Evolutionary conservation across 2,797 vertebrate genomes (phyloP).

Genomic region (Sebastes iracundus): DNA sequence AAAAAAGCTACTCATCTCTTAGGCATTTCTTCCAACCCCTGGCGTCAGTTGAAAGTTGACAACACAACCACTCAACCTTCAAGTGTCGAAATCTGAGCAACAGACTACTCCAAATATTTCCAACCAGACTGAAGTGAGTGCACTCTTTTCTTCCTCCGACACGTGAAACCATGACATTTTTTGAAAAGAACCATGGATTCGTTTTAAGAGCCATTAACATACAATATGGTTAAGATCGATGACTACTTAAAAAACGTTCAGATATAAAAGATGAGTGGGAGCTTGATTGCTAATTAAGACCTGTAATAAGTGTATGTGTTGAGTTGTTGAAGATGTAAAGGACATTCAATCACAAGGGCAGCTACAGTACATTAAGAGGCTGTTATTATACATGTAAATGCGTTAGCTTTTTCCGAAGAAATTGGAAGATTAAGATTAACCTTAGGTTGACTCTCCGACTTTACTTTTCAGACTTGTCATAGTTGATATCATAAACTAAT

Average conservation of each 20-base stretch:
- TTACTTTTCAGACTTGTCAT: background rate
- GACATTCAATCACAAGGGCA: background rate
- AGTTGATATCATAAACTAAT: background rate
- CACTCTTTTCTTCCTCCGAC: background rate
- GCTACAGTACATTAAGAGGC: background rate
- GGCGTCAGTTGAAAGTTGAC: slow-evolving; percentile 32
- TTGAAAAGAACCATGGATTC: background rate
- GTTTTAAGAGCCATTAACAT: slow-evolving; percentile 16
- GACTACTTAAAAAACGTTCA: background rate
- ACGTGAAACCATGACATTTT: background rate
- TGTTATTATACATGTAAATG: background rate
- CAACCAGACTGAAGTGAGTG: background rate
- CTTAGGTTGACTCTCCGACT: background rate
- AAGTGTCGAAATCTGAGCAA: slow-evolving; percentile 32
- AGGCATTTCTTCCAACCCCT: slow-evolving; percentile 24
- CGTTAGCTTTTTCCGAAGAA: background rate
- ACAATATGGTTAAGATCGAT: background rate
- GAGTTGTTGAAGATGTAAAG: background rate
- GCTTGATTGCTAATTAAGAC: background rate
- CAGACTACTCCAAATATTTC: slow-evolving; percentile 19
- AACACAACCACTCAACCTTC: slow-evolving; percentile 36
- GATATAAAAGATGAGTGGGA: slow-evolving; percentile 1
- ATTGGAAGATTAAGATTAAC: background rate
- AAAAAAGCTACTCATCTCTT: slow-evolving; percentile 15
- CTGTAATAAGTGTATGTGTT: background rate